Evolutionary conservation across 2,888 invertebrate genomes (phyloP).

Genomic region (Drosophila austrosaltans): DNA sequence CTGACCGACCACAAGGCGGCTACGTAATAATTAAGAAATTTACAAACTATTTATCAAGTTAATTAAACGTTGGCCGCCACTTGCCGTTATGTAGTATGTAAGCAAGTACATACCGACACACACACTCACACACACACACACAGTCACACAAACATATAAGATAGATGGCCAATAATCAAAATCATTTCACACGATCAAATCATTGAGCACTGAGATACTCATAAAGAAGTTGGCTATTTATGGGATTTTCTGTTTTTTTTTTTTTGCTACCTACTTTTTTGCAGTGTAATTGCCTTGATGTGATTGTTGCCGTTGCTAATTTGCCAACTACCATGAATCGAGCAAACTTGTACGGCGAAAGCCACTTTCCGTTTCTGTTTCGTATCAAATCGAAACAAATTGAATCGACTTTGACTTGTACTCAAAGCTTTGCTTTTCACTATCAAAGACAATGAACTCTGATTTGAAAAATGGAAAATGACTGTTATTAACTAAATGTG

Average conservation of each 20-base stretch:
- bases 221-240: conserved; percentile 15
- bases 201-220: conserved; percentile 50
- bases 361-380: conserved; percentile 49
- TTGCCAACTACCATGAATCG: conserved; percentile 70
- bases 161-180: conserved; percentile 74
- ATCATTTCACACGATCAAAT: conserved; percentile 75
- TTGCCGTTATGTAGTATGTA: conserved; percentile 40
- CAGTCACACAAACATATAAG: conserved; percentile 27
- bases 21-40: conserved; percentile 79
- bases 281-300: conserved; percentile 34
- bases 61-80: conserved; percentile 69
- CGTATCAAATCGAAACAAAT: not conserved
- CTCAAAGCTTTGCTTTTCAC: not conserved
- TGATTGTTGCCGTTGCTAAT: conserved; percentile 67
- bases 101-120: not conserved
- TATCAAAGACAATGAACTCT: conserved; percentile 69
- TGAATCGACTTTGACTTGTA: conserved; percentile 28
- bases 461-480: conserved; percentile 56
- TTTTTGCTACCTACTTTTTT: conserved; percentile 30
- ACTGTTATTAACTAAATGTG: conserved; percentile 67
- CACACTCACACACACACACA: not conserved
- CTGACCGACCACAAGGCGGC: conserved; percentile 55
- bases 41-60: conserved; percentile 78
- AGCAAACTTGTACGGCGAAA: conserved; percentile 57
- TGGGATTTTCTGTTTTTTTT: conserved; percentile 37